Evolutionary conservation across 2,113 vertebrate species (phyloP).

Genomic region (Pteruthius melanotis): DNA sequence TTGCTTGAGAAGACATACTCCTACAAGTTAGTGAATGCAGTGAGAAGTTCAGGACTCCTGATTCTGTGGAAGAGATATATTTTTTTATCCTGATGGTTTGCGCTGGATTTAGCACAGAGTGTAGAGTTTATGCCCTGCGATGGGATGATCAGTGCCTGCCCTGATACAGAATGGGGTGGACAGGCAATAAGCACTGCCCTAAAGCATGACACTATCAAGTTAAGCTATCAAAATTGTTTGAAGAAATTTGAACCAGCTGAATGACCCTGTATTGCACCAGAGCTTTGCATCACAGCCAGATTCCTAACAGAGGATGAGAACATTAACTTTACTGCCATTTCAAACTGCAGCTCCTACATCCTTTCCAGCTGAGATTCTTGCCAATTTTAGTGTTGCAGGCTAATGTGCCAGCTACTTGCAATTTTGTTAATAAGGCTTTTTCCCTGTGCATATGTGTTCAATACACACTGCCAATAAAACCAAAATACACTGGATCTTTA

Average conservation of each 20-base stretch:
- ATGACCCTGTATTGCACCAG: not conserved
- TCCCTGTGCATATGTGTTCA: not conserved
- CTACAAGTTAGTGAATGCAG: not conserved
- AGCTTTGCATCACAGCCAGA: not conserved
- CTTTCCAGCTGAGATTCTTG: not conserved
- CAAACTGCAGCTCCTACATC: not conserved
- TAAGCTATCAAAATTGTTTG: not conserved
- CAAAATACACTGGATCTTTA: not conserved
- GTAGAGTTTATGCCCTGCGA: not conserved
- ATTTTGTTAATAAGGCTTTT: not conserved
- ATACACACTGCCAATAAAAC: not conserved
- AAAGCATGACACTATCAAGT: not conserved
- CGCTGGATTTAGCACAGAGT: not conserved
- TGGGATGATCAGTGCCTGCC: not conserved
- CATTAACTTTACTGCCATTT: not conserved
- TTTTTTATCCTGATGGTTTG: not conserved
- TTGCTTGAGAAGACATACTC: not conserved
- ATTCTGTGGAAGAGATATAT: not conserved
- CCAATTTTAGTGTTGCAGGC: not conserved
- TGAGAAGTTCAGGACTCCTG: not conserved
- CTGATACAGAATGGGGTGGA: not conserved
- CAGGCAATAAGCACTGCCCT: not conserved
- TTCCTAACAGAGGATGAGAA: not conserved
- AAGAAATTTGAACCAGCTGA: not conserved
- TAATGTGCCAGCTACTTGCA: not conserved